Base-by-base conservation (phyloP, 1,140 invertebrate genomes). In the Diabrotica virgifera region DNA sequence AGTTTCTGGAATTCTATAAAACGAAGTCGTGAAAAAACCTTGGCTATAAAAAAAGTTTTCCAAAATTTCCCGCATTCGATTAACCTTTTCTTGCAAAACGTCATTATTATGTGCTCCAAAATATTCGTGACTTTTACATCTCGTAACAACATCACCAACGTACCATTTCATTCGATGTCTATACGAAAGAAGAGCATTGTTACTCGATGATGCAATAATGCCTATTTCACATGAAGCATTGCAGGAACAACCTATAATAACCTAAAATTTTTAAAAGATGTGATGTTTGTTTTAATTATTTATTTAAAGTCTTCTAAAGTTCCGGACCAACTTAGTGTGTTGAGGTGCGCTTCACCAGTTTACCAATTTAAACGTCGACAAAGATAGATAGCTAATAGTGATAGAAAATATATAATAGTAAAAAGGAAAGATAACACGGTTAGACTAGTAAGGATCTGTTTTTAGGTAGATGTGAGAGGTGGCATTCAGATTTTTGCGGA, bases 31-130 rank as follows among this genome's bases (percentile, higher is more conserved):
- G 46, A 62, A 68, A 50, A 66, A 73, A n/a, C 65, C 65, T 50
- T 70, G 69, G 0, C 36, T 53, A 51, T 52, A 71, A 6, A 72
- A 35, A 62, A 62, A 72, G 51, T 55, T 52, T 59, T 74, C 67
- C 10, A 65, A 14, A 9, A 51, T 50, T 5, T 8, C 40, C 13
- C 9, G n/a, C 38, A 59, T 8, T 12, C 7, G 8, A 11, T 59
- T 10, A 37, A 59, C 13, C 6, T 13, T 38, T 11, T 59, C 37
- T 9, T 11, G 38, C 5, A 13, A 50, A 14, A 7, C 6, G 7
- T 10, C 13, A 50, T 13, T 51, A 35, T 5, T 51, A 24, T 24
- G 1, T 24, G 4, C 24, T 24, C 24, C 24, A 24, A 24, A 24
- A 24, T 24, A 24, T 24, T 24, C 24, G 24, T 24, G 24, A 24